These are phyloP conservation scores for Aleiodes sp. DNA, from an alignment of 1,140 invertebrate species.

Conservation along the genomic window DNA sequence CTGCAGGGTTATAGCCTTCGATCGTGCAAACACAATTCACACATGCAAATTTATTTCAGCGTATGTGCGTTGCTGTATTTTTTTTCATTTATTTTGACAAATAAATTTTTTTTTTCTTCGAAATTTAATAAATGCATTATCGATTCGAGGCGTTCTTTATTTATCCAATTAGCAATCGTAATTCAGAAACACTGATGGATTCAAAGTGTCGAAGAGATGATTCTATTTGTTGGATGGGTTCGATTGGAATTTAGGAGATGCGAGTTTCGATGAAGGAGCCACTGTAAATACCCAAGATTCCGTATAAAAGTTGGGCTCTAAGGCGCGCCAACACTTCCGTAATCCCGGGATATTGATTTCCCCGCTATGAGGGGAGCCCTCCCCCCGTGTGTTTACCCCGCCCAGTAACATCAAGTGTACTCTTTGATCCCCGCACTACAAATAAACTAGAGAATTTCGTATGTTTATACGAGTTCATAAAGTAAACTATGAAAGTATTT, in stretches of 20 bases:
- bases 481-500: too few relatives aligned
- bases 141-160: neutral
- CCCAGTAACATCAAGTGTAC: slow-evolving; percentile 6
- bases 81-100: too few relatives aligned
- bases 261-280: neutral
- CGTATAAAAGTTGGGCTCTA: neutral
- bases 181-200: too few relatives aligned
- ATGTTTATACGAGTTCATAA: neutral
- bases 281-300: neutral
- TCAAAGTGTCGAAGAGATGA: too few relatives aligned
- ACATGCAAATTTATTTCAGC: neutral
- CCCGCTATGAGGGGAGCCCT: neutral
- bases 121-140: neutral
- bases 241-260: neutral
- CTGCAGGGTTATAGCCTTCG: neutral
- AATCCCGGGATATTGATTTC: neutral
- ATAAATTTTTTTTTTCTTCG: neutral
- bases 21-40: neutral
- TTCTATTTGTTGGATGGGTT: neutral
- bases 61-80: neutral
- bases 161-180: too few relatives aligned
- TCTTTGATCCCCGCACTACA: neutral
- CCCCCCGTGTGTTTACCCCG: neutral
- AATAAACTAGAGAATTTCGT: neutral
- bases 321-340: neutral